Evolutionary conservation across 1,140 invertebrate genomes (phyloP), one percentile per base, ranked within the genome.

Genomic region (Drosophila yakuba): DNA sequence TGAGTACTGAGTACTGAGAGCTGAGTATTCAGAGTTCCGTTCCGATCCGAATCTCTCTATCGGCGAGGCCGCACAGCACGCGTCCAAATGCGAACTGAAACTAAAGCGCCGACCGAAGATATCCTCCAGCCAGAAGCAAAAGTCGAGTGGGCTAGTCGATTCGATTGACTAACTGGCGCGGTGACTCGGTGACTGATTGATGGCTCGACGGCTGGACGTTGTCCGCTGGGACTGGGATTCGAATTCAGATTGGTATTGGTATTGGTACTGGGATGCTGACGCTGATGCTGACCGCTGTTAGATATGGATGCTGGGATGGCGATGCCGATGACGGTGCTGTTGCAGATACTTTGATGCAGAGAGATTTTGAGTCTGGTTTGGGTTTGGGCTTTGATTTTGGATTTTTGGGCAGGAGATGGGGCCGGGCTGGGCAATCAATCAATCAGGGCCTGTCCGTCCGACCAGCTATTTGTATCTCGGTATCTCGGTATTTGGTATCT

Each of bases 81-180:
- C 83, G 84, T 86, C 80, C 79, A 89, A 86, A 86, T 88, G 79
- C 84, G 74, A 86, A 86, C 84, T 86, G 84, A 86, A 80, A 85
- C 82, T 86, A 68, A 89, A 86, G 73, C 66, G 72, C 75, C 82
- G 83, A 73, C 78, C 69, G 71, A 88, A 88, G 83, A 88, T 86
- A 86, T 86, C 83, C 83, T 86, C 84, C 71, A 73, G 80, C 64
- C 62, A 64, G 81, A 20, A 68, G 62, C 38, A 28, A 36, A 52
- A 36, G 50, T 36, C 69, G 64, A 77, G 80, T 83, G 80, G 72
- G 78, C 78, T 54, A 64, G 25, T 54, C 59, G 59, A 67, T 58
- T 51, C 23, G 50, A 66, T 57, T 74, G 76, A 79, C 68, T 45
- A 56, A 55, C 74, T 71, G 78, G 62, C 74, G 66, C 72, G 41